Conservation (phyloP, 2,113 vertebrate genomes). For the Okapia johnstoni region DNA sequence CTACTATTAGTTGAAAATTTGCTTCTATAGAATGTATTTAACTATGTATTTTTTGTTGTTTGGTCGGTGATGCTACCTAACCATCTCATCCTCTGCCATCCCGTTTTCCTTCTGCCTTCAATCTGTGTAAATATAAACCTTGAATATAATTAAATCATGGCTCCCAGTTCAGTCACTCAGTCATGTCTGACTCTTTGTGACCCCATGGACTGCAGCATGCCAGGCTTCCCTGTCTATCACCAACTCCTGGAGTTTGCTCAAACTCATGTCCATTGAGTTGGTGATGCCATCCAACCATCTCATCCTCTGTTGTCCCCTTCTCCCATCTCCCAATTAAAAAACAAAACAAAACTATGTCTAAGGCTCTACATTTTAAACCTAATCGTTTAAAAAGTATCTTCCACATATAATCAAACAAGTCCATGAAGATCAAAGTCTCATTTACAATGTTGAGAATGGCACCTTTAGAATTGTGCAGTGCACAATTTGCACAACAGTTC, state of each 20-base stretch:
- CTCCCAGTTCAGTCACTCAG: background rate
- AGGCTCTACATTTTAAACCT: background rate
- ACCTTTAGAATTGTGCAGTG: background rate
- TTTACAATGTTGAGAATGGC: background rate
- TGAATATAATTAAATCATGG: background rate
- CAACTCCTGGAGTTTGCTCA: background rate
- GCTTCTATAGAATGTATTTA: background rate
- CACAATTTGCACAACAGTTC: background rate
- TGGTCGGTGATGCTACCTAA: background rate
- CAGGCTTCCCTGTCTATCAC: background rate
- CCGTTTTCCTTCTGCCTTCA: background rate
- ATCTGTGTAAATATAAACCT: background rate
- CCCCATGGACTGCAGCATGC: background rate
- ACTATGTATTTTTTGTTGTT: background rate
- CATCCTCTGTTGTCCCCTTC: background rate
- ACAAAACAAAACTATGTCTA: background rate
- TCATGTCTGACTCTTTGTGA: background rate
- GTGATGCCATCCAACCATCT: background rate
- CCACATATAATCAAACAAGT: background rate
- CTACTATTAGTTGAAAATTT: constrained; percentile 11
- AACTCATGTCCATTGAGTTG: background rate
- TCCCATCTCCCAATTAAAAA: background rate
- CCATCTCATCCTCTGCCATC: background rate
- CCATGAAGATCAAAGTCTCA: background rate
- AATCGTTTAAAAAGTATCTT: background rate